Evolutionary conservation across 2,797 vertebrate genomes (phyloP).

Genomic region (Tenualosa thibaudeaui): DNA sequence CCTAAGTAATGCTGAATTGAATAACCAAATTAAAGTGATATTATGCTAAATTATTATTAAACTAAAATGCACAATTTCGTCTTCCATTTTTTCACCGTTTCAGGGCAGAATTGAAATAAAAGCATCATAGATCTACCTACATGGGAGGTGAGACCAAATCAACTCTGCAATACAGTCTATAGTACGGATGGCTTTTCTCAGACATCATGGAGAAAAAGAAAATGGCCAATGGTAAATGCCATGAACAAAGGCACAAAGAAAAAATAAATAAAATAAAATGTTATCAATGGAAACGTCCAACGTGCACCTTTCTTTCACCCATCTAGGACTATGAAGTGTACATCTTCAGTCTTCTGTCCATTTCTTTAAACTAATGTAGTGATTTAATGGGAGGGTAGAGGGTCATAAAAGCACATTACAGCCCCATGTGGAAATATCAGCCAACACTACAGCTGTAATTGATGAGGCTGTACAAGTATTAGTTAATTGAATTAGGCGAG

Average conservation of each 20-base stretch:
- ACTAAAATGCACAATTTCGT: not conserved
- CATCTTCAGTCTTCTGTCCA: not conserved
- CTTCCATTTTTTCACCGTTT: not conserved
- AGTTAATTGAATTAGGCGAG: constrained; percentile 42
- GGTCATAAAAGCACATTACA: not conserved
- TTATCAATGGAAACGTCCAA: constrained; percentile 49
- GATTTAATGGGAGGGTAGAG: not conserved
- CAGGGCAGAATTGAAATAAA: not conserved
- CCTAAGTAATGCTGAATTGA: not conserved
- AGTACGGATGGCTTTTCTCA: constrained; percentile 33
- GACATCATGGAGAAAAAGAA: constrained; percentile 33
- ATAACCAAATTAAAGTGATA: not conserved
- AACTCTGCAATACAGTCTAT: not conserved
- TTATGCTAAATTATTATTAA: not conserved
- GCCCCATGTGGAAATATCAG: not conserved
- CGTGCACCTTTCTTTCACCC: constrained; percentile 54
- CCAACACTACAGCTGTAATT: not conserved
- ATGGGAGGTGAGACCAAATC: not conserved
- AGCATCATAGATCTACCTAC: not conserved
- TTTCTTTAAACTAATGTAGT: not conserved
- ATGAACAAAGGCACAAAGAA: constrained; percentile 40
- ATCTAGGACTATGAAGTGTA: constrained; percentile 51
- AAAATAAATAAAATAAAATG: constrained; percentile 37
- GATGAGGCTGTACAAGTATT: not conserved
- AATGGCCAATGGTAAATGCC: constrained; percentile 27